Evolutionary conservation across 2,797 vertebrate species (phyloP), one percentile per base, ranked within the genome.

Genomic region (Microchirus variegatus): DNA sequence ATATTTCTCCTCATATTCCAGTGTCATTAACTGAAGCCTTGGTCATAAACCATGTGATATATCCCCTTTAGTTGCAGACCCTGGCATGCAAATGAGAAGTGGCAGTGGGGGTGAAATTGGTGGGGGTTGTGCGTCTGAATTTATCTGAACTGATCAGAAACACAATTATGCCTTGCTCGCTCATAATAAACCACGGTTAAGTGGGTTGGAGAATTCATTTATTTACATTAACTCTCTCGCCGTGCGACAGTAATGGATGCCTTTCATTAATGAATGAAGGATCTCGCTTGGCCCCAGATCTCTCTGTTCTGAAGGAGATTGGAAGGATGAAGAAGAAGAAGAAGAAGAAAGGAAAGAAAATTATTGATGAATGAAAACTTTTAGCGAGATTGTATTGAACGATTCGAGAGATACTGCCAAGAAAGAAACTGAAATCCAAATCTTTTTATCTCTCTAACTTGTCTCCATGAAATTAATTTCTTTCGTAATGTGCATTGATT

Each of bases 151-250:
- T 90, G 89, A 92, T 91, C 88, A 90, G 90, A 87, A 90, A 88
- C 86, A 89, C 89, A 91, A 91, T 92, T 91, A 90, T 72, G 81
- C 77, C 82, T 90, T 89, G 88, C 91, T 91, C 71, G 69, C 86
- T 91, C 84, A 90, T 89, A 88, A 91, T 92, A 90, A 90, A 91
- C 68, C 86, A 78, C 59, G 67, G 83, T 84, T 92, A 91, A 93
- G 84, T 89, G 87, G 88, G 80, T 88, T 87, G 86, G 89, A 90
- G 88, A 78, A 91, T 91, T 91, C 88, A 93, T 92, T 92, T 91
- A 90, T 93, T 91, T 90, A 90, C 87, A 90, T 93, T 90, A 93
- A 90, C 83, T 87, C 67, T 61, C 80, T 87, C 71, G 68, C 64
- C 5, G 62, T 60, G 59, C 51, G 87, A 88, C 91, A 88, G 83